Evolutionary conservation across 2,888 invertebrate species (phyloP), one percentile per base, ranked within the genome.

Genomic region (Iphiclides podalirius): DNA sequence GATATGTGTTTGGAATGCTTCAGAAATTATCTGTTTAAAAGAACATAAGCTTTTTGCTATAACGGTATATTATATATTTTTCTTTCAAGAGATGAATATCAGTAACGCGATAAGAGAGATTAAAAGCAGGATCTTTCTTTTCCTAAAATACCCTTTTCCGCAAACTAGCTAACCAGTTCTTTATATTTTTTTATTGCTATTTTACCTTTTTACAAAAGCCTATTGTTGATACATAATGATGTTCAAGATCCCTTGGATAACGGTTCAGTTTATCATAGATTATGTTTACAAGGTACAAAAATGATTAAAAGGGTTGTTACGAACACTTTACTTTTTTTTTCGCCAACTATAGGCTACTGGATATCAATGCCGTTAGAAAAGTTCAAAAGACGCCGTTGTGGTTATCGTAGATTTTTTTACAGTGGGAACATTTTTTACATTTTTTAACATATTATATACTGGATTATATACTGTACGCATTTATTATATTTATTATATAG

Each of bases 281-380:
- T 72, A 78, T 54, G 57, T 63, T 57, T 54, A 54, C 60, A 61
- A 61, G 59, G 56, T 64, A 66, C 45, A 64, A 55, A 52, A 52
- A 51, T 58, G 47, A 55, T 64, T 55, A 59, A 75, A 85, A 78
- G 79, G 80, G 78, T 79, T 82, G 67, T 56, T 58, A 55, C 65
- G 70, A 68, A 68, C 63, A 59, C 61, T 60, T 70, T 62, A 48
- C 1, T 55, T 3, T n/a, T 66, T 70, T 72, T 49, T 66, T 70
- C 66, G 63, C 60, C 64, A 31, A 31, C 2, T 31, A 12, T 49
- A 39, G 23, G 28, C 17, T 36, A 42, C 14, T 40, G 16, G 1
- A 44, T 35, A 42, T 37, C 42, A 39, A 47, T 41, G n/a, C 2
- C 8, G 14, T 47, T 28, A n/a, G 39, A 28, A n/a, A n/a, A 8